These are phyloP conservation scores for Perodicticus potto DNA, from an alignment of 2,797 vertebrate genomes.

Conservation along the genomic window DNA sequence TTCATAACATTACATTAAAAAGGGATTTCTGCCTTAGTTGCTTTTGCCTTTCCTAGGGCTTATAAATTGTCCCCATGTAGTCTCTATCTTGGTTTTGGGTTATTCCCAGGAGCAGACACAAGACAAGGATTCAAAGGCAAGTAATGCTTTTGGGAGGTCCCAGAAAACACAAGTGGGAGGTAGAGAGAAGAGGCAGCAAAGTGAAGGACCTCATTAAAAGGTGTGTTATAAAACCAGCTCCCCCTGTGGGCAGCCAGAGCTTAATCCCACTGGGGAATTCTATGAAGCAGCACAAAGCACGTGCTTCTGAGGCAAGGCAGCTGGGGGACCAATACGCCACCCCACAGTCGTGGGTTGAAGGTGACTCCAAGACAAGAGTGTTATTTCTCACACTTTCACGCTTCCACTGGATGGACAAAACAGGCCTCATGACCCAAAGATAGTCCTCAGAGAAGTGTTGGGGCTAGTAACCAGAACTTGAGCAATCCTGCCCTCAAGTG, in stretches of 20 bases:
- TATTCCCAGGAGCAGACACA: background rate
- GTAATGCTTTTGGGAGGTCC: background rate
- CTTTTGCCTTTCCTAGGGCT: background rate
- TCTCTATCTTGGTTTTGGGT: background rate
- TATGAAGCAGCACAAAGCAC: background rate
- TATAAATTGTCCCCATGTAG: conserved; percentile 11
- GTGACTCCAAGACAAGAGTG: background rate
- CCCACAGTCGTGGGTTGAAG: background rate
- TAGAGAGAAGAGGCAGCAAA: background rate
- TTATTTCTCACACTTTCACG: background rate
- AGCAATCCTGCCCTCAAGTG: background rate
- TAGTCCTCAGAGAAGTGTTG: background rate
- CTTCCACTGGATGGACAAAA: background rate
- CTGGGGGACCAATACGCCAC: background rate
- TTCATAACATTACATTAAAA: conserved; percentile 76
- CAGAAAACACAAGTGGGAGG: background rate
- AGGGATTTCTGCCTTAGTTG: conserved; percentile 55
- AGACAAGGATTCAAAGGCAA: background rate
- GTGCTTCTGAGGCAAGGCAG: background rate
- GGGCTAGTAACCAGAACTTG: background rate
- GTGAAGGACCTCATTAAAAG: background rate
- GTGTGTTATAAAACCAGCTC: background rate
- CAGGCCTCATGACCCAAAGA: background rate
- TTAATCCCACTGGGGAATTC: background rate
- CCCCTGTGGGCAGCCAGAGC: background rate